Evolutionary conservation across 2,797 vertebrate species (phyloP).

Genomic region (Fistularia commersonii): DNA sequence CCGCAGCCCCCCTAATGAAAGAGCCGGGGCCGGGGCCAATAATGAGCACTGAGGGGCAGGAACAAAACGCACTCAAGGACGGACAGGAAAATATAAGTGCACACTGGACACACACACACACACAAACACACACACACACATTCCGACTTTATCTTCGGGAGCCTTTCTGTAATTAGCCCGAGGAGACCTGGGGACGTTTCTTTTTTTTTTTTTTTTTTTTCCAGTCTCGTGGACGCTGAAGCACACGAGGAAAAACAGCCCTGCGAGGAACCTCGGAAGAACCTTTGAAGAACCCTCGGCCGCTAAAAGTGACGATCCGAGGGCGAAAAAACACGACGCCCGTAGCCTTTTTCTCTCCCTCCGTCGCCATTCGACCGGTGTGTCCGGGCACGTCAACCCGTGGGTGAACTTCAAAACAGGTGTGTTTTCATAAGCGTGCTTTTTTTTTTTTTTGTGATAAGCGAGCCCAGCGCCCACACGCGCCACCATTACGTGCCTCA

Average conservation of each 20-base stretch:
- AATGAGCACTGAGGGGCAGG: conserved; percentile 61
- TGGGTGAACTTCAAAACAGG: conserved; percentile 42
- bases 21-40: conserved; percentile 62
- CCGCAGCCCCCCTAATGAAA: conserved; percentile 68
- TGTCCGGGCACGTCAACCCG: conserved; percentile 7
- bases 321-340: conserved; percentile 2
- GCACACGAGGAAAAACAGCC: conserved; percentile 7
- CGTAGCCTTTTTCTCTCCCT: neutral
- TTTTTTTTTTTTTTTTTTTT: conserved; percentile 26
- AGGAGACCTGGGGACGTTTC: conserved; percentile 31
- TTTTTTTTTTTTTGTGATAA: conserved; percentile 49
- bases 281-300: conserved; percentile 2
- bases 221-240: conserved; percentile 29
- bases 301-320: conserved; percentile 16
- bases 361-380: conserved; percentile 16
- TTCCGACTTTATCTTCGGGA: conserved; percentile 26
- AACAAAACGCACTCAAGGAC: conserved; percentile 30
- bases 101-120: conserved; percentile 25
- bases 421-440: conserved; percentile 31
- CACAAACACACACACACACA: conserved; percentile 24
- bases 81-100: conserved; percentile 9
- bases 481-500: conserved; percentile 48
- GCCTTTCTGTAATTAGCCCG: conserved; percentile 53
- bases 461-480: conserved; percentile 32
- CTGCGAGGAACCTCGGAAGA: conserved; percentile 14